A percentile compares a stretch with the other conserved stretches of the same genome.
These are phyloP conservation scores for Hiodon tergisus DNA, from an alignment of 2,113 vertebrate species.

Conservation along the genomic window DNA sequence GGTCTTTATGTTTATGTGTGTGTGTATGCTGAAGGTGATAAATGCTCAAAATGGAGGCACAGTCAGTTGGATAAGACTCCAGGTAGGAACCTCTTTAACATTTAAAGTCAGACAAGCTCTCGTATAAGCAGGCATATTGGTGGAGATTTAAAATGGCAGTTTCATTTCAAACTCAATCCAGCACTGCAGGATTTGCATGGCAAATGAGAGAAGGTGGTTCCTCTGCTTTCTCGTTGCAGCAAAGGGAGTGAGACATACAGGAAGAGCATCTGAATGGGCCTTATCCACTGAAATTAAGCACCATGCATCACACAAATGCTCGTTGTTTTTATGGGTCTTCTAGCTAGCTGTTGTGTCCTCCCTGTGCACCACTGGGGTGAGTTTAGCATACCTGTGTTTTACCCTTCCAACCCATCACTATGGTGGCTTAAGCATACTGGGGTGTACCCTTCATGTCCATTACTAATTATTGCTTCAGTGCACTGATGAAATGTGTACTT, in stretches of 20 bases:
- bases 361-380: too few relatives aligned
- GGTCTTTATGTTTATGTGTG: background rate
- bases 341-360: too few relatives aligned
- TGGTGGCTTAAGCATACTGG: conserved; percentile 13
- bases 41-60: conserved; percentile 36
- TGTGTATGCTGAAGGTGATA: conserved; percentile 9
- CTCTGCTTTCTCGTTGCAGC: conserved; percentile 12
- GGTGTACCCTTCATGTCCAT: background rate
- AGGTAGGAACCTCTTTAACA: conserved; percentile 48
- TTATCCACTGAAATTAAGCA: conserved; percentile 68
- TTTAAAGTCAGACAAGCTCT: conserved; percentile 52
- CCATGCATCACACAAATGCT: conserved; percentile 41
- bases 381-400: too few relatives aligned
- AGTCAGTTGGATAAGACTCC: conserved; percentile 35
- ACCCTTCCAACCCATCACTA: background rate
- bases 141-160: conserved; percentile 46
- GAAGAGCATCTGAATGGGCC: conserved; percentile 48
- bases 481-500: background rate
- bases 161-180: conserved; percentile 58
- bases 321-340: conserved; percentile 3
- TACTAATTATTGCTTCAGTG: conserved; percentile 36
- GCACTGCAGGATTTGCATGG: conserved; percentile 56
- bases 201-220: conserved; percentile 59
- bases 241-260: conserved; percentile 16
- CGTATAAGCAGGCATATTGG: conserved; percentile 47